Evolutionary conservation across 53 echinoderm and acorn worm species (phyloP).

Genomic region (Mesocentrotus franciscanus): DNA sequence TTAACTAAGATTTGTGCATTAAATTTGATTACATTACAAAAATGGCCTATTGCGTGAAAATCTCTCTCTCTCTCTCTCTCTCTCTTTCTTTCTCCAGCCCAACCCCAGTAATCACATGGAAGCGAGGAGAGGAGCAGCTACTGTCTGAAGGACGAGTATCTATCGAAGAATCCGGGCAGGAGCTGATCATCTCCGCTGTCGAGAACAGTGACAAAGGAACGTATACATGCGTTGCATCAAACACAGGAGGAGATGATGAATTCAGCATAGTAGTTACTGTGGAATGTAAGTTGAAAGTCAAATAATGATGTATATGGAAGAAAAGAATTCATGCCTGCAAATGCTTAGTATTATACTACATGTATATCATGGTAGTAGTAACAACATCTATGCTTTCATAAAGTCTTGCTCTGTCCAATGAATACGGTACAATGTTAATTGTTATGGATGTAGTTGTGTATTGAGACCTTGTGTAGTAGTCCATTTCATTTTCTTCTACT

Average conservation of each 20-base stretch:
- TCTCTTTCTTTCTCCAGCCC: conserved; percentile 29
- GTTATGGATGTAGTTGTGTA: too few species aligned
- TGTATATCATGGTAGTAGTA: too few species aligned
- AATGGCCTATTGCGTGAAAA: too few species aligned
- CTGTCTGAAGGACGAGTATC: conserved; percentile 36
- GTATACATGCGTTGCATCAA: conserved; percentile 51
- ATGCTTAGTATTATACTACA: too few species aligned
- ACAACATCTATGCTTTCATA: too few species aligned
- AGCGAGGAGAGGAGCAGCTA: conserved; percentile 42
- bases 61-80: background rate
- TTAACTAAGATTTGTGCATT: too few species aligned
- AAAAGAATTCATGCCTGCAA: too few species aligned
- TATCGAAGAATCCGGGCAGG: conserved; percentile 46
- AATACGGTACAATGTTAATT: too few species aligned
- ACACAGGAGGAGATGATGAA: background rate
- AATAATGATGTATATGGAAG: background rate
- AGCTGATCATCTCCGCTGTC: conserved; percentile 51
- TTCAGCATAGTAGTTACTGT: background rate
- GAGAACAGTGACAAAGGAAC: conserved; percentile 40
- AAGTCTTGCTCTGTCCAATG: too few species aligned
- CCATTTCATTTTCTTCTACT: too few species aligned
- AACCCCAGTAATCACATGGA: conserved; percentile 57
- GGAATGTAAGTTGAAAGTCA: conserved; percentile 16
- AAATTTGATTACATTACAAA: too few species aligned
- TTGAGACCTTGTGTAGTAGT: too few species aligned